Base-by-base conservation (phyloP, 2,113 vertebrate species). In the Cochlearius cochlearius region DNA sequence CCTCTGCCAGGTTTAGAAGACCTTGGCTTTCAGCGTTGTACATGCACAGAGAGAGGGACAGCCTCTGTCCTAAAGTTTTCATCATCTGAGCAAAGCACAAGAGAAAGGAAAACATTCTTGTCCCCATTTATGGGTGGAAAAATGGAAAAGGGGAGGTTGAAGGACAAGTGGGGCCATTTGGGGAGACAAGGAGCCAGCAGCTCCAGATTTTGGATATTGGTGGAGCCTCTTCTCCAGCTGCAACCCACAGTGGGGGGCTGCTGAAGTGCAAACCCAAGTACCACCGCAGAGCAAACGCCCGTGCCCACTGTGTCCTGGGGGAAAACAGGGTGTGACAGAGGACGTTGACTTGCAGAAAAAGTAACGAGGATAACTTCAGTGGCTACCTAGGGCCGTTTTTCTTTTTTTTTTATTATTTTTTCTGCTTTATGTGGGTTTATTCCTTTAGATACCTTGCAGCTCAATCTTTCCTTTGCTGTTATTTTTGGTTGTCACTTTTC, bases 181-280 rank as follows among this genome's bases (percentile, higher is more conserved):
- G 32, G 59, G 66, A 73, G 39, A 11, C 2, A 6, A 62, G 53
- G 26, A 43, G 11, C 23, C 36, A 30, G 45, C 34, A 38, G n/a
- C 26, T 59, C 53, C 45, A 26, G 79, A 10, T 8, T 5, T 2
- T 11, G 56, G 68, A 4, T 36, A 4, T 3, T 30, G 45, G 62
- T 29, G 62, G 43, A 49, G 30, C 32, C 14, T 71, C 13, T 32
- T 49, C 62, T 69, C n/a, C 69, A 63, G 49, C 23, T 7, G 20
- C 41, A 43, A 5, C 15, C 26, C 55, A 20, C 0, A 0, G 21
- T 0, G 0, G n/a, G 12, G 50, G 1, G 7, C 1, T 55, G 68
- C 39, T 29, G 15, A 10, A 27, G 19, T 11, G 32, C 18, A 50
- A 56, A 43, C 6, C 41, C 15, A 6, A 3, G 21, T 32, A 18